Evolutionary conservation across 2,797 vertebrate species (phyloP), one percentile per base, ranked within the genome.

Genomic region (Fratercula arctica): DNA sequence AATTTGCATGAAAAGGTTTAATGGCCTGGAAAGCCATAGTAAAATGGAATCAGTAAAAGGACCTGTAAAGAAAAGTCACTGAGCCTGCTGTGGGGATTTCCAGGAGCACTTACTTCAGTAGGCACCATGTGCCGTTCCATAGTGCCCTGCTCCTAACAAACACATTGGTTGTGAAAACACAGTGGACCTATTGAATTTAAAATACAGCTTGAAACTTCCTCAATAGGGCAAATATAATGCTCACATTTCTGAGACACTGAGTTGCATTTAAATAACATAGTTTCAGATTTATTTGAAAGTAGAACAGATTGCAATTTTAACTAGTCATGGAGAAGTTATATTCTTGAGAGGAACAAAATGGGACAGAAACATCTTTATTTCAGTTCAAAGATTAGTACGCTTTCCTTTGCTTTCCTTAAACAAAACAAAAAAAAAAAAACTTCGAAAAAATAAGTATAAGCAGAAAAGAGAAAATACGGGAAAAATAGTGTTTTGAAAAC

Each of bases 1-100:
- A n/a, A 72, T 96, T 87, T 95, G 67, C 79, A 92, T 86, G 79
- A 70, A 79, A 86, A 89, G 20, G 54, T 64, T 85, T 97, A 97
- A 96, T 96, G 86, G 77, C 70, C 73, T 95, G 80, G 90, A 95
- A 96, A 90, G 63, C 39, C 28, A 14, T 5, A 43, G 18, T 82
- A 46, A 91, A 94, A 80, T 73, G 61, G 53, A 93, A 90, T 87
- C 59, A 17, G 6, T 39, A 46, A 75, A 95, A 85, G 26, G 12
- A 5, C 78, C 48, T 69, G 57, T 87, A 56, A 93, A 85, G 79
- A 78, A 93, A 89, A 92, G 29, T 43, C 70, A 17, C 41, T 15
- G 54, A 92, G n/a, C 25, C 73, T 59, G 57, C 13, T 19, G 60
- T 5, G 13, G 43, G 59, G 54, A 63, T 88, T 93, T 85, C 54